Evolutionary conservation across 2,888 invertebrate species (phyloP), one percentile per base, ranked within the genome.

Genomic region (Bugula neritina): DNA sequence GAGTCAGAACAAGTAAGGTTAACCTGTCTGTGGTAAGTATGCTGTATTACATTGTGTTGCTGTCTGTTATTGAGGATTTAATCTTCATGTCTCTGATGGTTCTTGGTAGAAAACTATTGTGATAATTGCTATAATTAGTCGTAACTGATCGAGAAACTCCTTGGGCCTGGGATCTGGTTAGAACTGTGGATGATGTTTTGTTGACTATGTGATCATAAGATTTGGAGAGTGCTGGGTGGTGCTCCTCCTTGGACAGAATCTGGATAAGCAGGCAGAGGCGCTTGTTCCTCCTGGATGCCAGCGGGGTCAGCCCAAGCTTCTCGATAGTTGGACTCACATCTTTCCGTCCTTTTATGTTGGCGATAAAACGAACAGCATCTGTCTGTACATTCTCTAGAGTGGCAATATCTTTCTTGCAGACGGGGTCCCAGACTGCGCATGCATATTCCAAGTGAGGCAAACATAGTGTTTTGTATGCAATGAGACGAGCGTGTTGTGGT

Each of bases 361-460:
- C 52, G 10, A 52, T 52, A 52, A 52, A 52, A 21, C 52, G 52
- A 21, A 52, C 21, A 13, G 52, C 52, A 10, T 10, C 10, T 10
- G 10, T 52, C 52, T 52, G 52, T 13, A 52, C 52, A 13, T 52
- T 10, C 21, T 52, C 52, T 13, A 52, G 52, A 13, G 10, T 21
- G 52, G 52, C 52, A 52, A 52, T 52, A 10, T 52, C 52, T 10
- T 21, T 10, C 57, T 57, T 57, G 57, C 25, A 23, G 10, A 5
- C 25, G 25, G 57, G 57, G 23, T 57, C 57, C 57, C 57, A 57
- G 5, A 25, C 57, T n/a, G 57, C 57, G 5, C 23, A 21, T n/a
- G 57, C 57, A n/a, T 63, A 63, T 3, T 63, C 34, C 10, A 63
- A 27, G 63, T 29, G 63, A 27, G 63, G 63, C 13, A 63, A 34